Evolutionary conservation across 2,797 vertebrate genomes (phyloP).

Genomic region (Molossus alvarezi): DNA sequence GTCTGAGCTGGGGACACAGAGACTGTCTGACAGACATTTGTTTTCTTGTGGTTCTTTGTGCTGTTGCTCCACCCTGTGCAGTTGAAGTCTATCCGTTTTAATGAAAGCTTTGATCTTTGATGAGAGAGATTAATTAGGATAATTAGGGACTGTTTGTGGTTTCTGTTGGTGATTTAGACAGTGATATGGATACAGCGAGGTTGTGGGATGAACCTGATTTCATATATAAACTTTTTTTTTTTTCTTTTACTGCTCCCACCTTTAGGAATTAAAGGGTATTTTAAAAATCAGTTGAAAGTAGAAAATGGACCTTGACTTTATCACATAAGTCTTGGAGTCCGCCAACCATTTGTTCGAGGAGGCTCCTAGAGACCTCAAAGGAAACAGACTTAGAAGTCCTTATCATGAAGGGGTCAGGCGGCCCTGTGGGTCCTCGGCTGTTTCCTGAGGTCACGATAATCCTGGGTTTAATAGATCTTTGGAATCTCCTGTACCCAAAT

Average conservation of each 20-base stretch:
- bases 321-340: neutral
- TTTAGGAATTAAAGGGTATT: slow-evolving; percentile 39
- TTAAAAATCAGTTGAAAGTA: slow-evolving; percentile 53
- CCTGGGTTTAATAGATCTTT: neutral
- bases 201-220: slow-evolving; percentile 54
- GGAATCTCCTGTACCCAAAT: neutral
- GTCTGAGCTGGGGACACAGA: slow-evolving; percentile 46
- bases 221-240: neutral
- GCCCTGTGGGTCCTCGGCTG: neutral
- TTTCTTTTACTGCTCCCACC: neutral
- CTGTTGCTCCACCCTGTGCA: slow-evolving; percentile 61
- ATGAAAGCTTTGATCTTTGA: slow-evolving; percentile 82
- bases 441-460: neutral
- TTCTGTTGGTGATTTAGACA: slow-evolving; percentile 41
- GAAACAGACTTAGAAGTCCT: neutral
- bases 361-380: neutral
- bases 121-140: slow-evolving; percentile 73
- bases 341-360: neutral
- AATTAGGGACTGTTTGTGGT: slow-evolving; percentile 63
- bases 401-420: neutral
- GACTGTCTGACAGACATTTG: slow-evolving; percentile 60
- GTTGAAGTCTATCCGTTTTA: slow-evolving; percentile 72
- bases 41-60: slow-evolving; percentile 71
- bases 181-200: slow-evolving; percentile 15
- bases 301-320: slow-evolving; percentile 42